Percentiles rank a stretch among this genome's conserved stretches.
Evolutionary conservation across 1,140 invertebrate genomes (phyloP).

Genomic region (Odontomachus brunneus): DNA sequence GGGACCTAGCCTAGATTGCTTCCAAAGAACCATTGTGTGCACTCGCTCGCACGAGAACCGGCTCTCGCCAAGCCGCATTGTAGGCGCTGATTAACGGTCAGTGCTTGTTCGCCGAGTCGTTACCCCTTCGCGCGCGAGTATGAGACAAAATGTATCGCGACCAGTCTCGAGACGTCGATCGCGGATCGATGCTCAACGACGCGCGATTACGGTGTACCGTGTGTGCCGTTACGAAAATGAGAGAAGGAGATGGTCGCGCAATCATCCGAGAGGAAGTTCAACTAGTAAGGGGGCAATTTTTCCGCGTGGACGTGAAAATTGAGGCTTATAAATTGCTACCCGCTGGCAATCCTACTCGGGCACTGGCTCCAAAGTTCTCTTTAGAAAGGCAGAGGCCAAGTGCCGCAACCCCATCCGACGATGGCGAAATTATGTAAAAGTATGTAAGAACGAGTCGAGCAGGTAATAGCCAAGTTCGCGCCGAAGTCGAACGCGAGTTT

Average conservation of each 20-base stretch:
- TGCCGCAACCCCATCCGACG: background rate
- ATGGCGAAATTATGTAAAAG: slow-evolving; percentile 40
- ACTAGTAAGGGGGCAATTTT: no score
- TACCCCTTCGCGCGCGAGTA: background rate
- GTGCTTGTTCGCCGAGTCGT: slow-evolving; percentile 3
- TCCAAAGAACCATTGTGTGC: slow-evolving; percentile 56
- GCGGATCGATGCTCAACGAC: background rate
- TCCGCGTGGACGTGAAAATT: no score
- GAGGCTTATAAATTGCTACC: no score
- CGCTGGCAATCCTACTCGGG: no score
- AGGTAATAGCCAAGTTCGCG: slow-evolving; percentile 1
- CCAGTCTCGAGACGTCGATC: background rate
- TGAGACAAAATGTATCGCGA: slow-evolving; percentile 10
- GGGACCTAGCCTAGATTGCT: slow-evolving; percentile 59
- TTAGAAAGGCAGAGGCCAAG: background rate
- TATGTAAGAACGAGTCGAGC: background rate
- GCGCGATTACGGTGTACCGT: no score
- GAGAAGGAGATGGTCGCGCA: no score
- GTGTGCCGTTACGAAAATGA: no score
- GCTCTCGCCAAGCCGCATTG: slow-evolving; percentile 26
- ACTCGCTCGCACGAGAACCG: slow-evolving; percentile 35
- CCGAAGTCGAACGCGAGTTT: background rate
- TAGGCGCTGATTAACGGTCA: slow-evolving; percentile 45
- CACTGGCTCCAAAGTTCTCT: slow-evolving; percentile 1
- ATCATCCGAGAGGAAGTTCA: no score